phyloP scores from a whole-genome alignment of 2,113 vertebrate genomes.

The Balaeniceps rex region DNA sequence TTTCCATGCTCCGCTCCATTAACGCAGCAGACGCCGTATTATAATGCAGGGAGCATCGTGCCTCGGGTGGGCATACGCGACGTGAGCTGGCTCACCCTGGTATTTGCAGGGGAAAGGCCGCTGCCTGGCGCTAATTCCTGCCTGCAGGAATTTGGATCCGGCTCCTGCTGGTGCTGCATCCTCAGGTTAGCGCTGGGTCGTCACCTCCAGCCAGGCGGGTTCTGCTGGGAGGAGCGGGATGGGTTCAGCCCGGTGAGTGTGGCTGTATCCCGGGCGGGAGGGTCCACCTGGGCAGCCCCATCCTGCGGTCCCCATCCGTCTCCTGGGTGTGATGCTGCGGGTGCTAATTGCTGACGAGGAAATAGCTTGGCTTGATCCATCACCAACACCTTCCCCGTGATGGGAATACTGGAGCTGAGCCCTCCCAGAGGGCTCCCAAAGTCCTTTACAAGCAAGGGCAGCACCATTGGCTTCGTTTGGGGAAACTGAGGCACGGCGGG shows the following conservation, averaged over 20 bases:
- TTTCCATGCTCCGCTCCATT: neutral
- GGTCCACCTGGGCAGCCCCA: neutral
- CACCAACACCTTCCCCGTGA: neutral
- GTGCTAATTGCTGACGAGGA: neutral
- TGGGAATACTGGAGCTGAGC: neutral
- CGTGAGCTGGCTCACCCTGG: neutral
- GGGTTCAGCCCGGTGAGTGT: accelerated
- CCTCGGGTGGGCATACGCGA: neutral
- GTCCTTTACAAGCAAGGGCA: neutral
- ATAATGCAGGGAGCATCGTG: neutral
- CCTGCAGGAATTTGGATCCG: neutral
- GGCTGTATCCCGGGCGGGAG: neutral
- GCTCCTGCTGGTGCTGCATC: neutral
- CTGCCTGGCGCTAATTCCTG: neutral
- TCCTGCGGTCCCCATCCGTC: accelerated
- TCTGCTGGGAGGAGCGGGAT: neutral
- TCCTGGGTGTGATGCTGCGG: neutral
- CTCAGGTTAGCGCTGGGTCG: neutral
- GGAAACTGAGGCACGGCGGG: neutral
- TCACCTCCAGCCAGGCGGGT: neutral
- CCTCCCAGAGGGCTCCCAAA: neutral
- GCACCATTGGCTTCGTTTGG: accelerated
- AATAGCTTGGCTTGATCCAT: neutral
- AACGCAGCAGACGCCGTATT: neutral
- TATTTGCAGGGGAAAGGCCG: neutral